Evolutionary conservation across 1,140 invertebrate species (phyloP).

Genomic region (Neodiprion lecontei): DNA sequence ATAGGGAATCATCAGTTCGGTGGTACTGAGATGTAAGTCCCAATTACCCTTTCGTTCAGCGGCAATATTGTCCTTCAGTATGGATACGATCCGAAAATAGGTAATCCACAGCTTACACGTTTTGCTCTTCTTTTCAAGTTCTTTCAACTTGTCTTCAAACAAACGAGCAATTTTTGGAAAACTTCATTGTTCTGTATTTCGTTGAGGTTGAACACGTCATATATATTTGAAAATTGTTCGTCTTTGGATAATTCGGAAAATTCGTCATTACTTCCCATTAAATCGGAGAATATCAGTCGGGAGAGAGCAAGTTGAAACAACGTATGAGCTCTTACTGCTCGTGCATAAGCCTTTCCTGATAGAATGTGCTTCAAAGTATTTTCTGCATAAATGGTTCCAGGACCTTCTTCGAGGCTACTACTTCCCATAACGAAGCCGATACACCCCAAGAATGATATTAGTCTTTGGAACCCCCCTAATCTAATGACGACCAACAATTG

Average conservation of each 20-base stretch:
- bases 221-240: no score
- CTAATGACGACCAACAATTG: conserved; percentile 40
- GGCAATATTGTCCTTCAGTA: conserved; percentile 48
- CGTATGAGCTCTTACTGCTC: conserved; percentile 52
- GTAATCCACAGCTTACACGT: conserved; percentile 54
- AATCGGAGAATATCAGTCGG: conserved; percentile 36
- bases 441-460: neutral
- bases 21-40: conserved; percentile 40
- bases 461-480: neutral
- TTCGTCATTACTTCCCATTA: neutral
- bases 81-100: conserved; percentile 51
- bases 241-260: no score
- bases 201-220: no score
- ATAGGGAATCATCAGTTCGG: conserved; percentile 48
- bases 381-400: conserved; percentile 31
- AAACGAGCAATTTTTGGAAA: no score
- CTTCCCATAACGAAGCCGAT: neutral
- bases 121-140: no score
- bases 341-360: conserved; percentile 44
- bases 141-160: no score
- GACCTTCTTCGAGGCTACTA: neutral
- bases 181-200: no score
- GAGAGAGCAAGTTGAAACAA: conserved; percentile 31
- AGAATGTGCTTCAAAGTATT: conserved; percentile 46
- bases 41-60: conserved; percentile 52